Base-by-base conservation (phyloP, 2,113 vertebrate species). In the Sphaerodactylus townsendi region DNA sequence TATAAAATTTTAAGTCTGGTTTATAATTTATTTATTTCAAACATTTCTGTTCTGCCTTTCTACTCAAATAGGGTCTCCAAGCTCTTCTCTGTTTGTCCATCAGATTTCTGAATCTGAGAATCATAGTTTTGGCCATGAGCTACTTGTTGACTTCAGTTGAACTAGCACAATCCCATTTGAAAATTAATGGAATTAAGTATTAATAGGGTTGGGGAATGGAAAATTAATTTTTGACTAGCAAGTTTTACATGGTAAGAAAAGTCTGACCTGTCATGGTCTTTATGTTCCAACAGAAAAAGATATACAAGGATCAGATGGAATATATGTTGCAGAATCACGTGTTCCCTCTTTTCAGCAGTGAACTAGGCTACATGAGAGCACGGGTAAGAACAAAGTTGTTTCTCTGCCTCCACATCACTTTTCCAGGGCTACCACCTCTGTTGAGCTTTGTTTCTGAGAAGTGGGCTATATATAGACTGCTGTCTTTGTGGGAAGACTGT, bases 301-400 rank as follows among this genome's bases (percentile, higher is more conserved):
- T 99, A 89, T 99, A 99, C 90, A 99, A 99, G 95, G 98, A 99
- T 95, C 99, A 99, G 93, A 99, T 99, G 99, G 99, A 99, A 94
- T 98, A 98, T 89, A 99, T 99, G 98, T 93, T 99, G 88, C 98
- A 99, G 94, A 99, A 97, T 95, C 98, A 99, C 11, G 99, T 99
- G 86, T 99, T 99, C 91, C 98, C 98, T 88, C 96, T 99, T 46
- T 99, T 99, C 95, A 98, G 96, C 94, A 99, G 96, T 93, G 98
- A 98, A 87, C 96, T 99, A 85, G 98, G 98, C 87, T 99, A 99
- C 94, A 99, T 99, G 98, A 97, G 99, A 96, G 99, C 98, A 73
- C 96, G 99, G 95, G 99, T 99, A 96, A 96, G 97, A 65, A 3
- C 48, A 77, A 77, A 62, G 68, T 19, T 69, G 66, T 35, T 69